phyloP scores from a whole-genome alignment of 2,113 vertebrate species.

The Vimba vimba region DNA sequence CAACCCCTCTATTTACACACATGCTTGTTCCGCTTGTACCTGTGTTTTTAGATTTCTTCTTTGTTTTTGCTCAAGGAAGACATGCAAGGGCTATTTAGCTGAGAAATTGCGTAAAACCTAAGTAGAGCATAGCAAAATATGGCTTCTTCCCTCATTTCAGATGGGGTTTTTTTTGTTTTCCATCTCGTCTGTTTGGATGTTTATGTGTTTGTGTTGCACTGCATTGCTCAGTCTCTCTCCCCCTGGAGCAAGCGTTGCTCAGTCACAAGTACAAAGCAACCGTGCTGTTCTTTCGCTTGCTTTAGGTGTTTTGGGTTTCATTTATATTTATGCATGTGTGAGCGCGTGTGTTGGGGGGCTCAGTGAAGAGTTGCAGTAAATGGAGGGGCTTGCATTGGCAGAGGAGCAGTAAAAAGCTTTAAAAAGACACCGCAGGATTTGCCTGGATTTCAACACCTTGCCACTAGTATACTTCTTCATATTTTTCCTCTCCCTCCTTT shows the following conservation, averaged over 20 bases:
- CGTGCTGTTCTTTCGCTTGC: slow-evolving; percentile 33
- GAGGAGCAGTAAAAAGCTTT: slow-evolving; percentile 26
- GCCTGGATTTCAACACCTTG: slow-evolving; percentile 44
- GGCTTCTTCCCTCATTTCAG: slow-evolving; percentile 42
- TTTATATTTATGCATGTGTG: slow-evolving; percentile 34
- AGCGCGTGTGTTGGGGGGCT: neutral
- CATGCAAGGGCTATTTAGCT: slow-evolving; percentile 81
- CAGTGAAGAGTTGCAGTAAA: slow-evolving; percentile 16
- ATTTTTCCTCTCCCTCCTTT: slow-evolving; percentile 28
- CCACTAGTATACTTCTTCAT: slow-evolving; percentile 32
- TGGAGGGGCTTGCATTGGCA: slow-evolving; percentile 6
- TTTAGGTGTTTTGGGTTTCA: slow-evolving; percentile 33
- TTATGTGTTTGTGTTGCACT: slow-evolving; percentile 56
- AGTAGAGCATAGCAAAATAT: slow-evolving; percentile 74
- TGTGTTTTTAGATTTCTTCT: neutral
- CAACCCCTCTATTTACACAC: neutral
- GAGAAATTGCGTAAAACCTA: slow-evolving; percentile 67
- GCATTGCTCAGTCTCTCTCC: slow-evolving; percentile 44
- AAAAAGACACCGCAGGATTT: slow-evolving; percentile 43
- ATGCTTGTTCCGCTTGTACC: slow-evolving; percentile 13
- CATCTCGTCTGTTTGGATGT: slow-evolving; percentile 48
- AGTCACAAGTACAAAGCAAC: slow-evolving; percentile 55
- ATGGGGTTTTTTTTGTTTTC: slow-evolving; percentile 32
- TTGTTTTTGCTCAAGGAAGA: slow-evolving; percentile 64
- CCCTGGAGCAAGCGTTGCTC: slow-evolving; percentile 52